phyloP scores from a whole-genome alignment of 2,113 vertebrate species.

The rat (Rattus norvegicus) region DNA sequence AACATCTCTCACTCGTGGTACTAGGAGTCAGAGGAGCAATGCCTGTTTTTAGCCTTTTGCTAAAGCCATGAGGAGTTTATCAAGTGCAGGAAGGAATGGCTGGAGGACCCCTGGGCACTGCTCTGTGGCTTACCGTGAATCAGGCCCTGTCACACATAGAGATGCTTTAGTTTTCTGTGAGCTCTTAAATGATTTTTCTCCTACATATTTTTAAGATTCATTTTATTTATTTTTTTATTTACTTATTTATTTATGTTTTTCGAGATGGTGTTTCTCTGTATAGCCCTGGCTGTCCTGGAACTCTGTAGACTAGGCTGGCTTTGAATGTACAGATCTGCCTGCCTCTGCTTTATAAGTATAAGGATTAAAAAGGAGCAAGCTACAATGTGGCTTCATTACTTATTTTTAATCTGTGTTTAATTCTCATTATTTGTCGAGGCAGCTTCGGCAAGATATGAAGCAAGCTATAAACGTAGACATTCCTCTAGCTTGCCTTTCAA shows the following conservation, averaged over 20 bases:
- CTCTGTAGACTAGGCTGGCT: no score
- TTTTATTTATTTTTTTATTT: neutral
- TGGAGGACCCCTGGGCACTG: neutral
- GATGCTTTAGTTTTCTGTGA: neutral
- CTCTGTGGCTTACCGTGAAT: neutral
- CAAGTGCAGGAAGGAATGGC: neutral
- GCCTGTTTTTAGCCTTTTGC: slow-evolving; percentile 9
- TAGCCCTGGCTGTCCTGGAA: no score
- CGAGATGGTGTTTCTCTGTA: no score
- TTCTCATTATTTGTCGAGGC: neutral
- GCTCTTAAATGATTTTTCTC: neutral
- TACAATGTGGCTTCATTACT: no score
- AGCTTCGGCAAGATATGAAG: neutral
- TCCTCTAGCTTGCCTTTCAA: slow-evolving; percentile 35
- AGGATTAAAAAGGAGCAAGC: no score
- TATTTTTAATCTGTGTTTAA: neutral
- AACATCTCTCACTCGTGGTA: neutral
- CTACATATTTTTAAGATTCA: neutral
- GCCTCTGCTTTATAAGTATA: no score
- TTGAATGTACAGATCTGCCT: no score
- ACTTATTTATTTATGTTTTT: no score
- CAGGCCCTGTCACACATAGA: neutral
- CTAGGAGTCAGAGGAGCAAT: slow-evolving; percentile 21
- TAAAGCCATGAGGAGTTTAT: neutral
- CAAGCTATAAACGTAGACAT: neutral